These are phyloP conservation scores for Pipistrellus nathusii DNA, from an alignment of 2,797 vertebrate species.

Conservation along the genomic window DNA sequence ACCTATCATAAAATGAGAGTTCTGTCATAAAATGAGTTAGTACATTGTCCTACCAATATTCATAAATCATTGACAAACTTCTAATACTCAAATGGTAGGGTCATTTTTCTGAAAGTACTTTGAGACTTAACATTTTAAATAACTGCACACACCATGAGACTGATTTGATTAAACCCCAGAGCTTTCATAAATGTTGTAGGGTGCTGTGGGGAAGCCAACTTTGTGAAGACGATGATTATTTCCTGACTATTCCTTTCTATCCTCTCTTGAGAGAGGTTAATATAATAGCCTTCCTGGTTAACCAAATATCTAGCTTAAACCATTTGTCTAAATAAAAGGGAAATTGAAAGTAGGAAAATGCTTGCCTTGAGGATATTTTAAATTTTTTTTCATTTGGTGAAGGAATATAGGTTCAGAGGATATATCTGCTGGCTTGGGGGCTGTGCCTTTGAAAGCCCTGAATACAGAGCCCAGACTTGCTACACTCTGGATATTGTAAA, in stretches of 20 bases:
- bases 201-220: neutral
- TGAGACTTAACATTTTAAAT: constrained; percentile 3
- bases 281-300: neutral
- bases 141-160: neutral
- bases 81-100: neutral
- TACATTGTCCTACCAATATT: neutral
- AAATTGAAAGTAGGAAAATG: neutral
- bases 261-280: neutral
- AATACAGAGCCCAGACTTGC: neutral
- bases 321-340: constrained; percentile 6
- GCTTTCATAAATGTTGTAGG: neutral
- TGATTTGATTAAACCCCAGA: neutral
- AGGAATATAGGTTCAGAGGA: neutral
- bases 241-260: neutral
- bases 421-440: neutral
- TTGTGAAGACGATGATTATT: neutral
- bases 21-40: neutral
- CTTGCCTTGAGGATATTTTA: neutral
- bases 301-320: neutral
- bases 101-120: neutral
- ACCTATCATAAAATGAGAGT: neutral
- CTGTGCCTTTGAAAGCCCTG: neutral
- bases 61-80: neutral
- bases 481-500: neutral
- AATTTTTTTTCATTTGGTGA: neutral